phyloP scores from a whole-genome alignment of 2,113 vertebrate species.

The Cichladusa arquata region DNA sequence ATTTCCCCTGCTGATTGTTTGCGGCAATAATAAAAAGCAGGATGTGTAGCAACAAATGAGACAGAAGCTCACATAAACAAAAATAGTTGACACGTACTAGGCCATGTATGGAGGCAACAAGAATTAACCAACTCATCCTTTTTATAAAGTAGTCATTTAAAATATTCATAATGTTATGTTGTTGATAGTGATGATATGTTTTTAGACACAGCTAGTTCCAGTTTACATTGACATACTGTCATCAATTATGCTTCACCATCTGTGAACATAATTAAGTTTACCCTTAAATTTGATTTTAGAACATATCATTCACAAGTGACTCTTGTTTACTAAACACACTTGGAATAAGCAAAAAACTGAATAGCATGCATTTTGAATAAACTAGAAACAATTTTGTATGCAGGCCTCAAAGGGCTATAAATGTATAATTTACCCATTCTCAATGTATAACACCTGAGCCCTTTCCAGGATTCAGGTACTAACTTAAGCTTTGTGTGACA shows the following conservation, averaged over 20 bases:
- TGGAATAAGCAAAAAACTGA: constrained; percentile 48
- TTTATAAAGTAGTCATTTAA: constrained; percentile 23
- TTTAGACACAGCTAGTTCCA: constrained; percentile 69
- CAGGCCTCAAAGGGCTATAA: background rate
- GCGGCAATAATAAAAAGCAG: background rate
- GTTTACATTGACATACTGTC: constrained; percentile 68
- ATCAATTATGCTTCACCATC: constrained; percentile 76
- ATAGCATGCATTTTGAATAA: constrained; percentile 32
- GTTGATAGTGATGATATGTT: constrained; percentile 56
- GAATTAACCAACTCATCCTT: constrained; percentile 9
- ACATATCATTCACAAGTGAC: constrained; percentile 67
- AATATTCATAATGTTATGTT: constrained; percentile 55
- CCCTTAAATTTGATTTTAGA: constrained; percentile 73
- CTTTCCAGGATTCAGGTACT: background rate
- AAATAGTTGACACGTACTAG: background rate
- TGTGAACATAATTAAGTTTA: constrained; percentile 77
- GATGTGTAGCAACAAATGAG: background rate
- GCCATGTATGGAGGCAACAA: background rate
- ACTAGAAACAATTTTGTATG: background rate
- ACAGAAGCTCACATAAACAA: background rate
- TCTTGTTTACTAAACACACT: constrained; percentile 68
- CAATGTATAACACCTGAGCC: background rate
- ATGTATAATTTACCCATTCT: background rate
- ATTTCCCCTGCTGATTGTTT: background rate
- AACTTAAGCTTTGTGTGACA: background rate